Evolutionary conservation across 2,888 invertebrate genomes (phyloP), one percentile per base, ranked within the genome.

Genomic region (Prenolepis imparis): DNA sequence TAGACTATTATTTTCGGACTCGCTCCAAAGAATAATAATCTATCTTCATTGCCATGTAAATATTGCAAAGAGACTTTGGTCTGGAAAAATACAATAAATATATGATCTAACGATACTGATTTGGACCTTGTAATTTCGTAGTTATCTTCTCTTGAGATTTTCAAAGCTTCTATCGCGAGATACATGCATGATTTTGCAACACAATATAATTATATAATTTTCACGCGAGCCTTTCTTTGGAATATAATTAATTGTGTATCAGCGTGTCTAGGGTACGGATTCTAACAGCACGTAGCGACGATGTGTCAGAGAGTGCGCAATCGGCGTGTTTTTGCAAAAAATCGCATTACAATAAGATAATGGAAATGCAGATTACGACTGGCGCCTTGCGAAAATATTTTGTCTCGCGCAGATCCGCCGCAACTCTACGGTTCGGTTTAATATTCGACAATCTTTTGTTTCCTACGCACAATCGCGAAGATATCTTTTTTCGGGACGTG

Each of bases 331-430:
- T 32, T 67, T 44, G 32, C 57, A 80, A 32, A 70, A n/a, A 44
- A 41, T 21, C 3, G 21, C 12, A 59, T 70, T 70, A 70, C 28
- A 70, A 72, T 72, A 80, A 70, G 72, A 55, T 48, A 72, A 80
- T 48, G 41, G 44, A 59, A 80, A 55, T 57, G 24, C n/a, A n/a
- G 55, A 77, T 28, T 28, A 77, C 39, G 48, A 55, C 39, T 21
- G 75, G 55, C 36, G 39, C 39, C 67, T 77, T 57, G 77, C 41
- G n/a, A 55, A 15, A 67, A 67, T 67, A 57, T 77, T 77, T 77
- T 39, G n/a, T 57, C 77, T 57, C 28, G 41, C 18, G 8, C 41
- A 12, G 5, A 74, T 48, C 64, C 39, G 21, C 15, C 48, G 67
- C 1, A 39, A 52, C 52, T 28, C 1, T 73, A n/a, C 21, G 24